Percentiles rank a stretch among this genome's conserved stretches.
These are phyloP conservation scores for Dendronephthya gigantea DNA, from an alignment of 64 coral and sea anemone species.

Conservation along the genomic window DNA sequence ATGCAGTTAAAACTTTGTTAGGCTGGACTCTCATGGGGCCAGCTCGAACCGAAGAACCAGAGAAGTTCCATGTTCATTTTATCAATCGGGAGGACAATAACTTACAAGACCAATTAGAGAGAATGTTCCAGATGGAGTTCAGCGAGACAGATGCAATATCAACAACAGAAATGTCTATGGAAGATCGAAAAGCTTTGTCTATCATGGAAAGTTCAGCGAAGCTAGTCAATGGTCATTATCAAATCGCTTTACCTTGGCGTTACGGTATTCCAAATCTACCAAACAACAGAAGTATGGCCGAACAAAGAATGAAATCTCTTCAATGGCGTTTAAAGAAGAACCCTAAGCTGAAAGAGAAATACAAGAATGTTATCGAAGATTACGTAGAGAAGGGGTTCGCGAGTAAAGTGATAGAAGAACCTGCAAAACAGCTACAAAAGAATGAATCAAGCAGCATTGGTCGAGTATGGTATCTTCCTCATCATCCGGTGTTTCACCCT, in stretches of 20 bases:
- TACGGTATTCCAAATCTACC: neutral
- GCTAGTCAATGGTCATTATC: neutral
- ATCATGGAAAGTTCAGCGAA: neutral
- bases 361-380: no score
- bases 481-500: neutral
- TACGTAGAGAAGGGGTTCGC: no score
- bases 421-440: no score
- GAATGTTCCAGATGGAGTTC: neutral
- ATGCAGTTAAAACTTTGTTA: slow-evolving; percentile 45
- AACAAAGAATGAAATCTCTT: neutral
- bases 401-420: no score
- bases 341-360: no score
- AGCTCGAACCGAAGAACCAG: neutral
- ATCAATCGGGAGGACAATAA: neutral
- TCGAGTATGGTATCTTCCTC: no score
- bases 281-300: neutral
- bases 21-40: slow-evolving; percentile 46
- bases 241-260: neutral
- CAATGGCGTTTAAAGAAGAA: neutral
- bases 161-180: neutral
- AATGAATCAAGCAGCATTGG: no score
- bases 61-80: slow-evolving; percentile 11
- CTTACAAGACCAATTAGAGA: neutral
- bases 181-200: neutral
- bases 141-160: neutral